Evolutionary conservation across 2,113 vertebrate genomes (phyloP).

Genomic region (Panurus biarmicus): DNA sequence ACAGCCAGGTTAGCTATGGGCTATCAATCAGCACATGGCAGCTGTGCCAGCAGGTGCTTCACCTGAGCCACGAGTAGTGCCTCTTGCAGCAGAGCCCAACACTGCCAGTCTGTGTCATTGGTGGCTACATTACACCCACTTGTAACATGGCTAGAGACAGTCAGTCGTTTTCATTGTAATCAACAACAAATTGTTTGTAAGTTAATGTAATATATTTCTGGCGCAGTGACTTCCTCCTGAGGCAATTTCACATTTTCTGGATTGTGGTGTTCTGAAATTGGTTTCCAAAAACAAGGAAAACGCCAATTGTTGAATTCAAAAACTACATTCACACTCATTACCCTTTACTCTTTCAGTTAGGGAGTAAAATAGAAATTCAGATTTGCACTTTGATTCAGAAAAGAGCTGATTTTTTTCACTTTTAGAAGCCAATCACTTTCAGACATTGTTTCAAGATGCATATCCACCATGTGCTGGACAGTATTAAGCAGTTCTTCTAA

Average conservation of each 20-base stretch:
- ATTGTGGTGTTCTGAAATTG: background rate
- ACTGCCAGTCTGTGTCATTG: background rate
- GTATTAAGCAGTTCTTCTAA: background rate
- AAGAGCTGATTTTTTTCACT: background rate
- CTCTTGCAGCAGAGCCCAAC: fast-evolving
- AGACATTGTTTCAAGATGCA: background rate
- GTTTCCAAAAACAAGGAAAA: background rate
- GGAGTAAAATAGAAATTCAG: background rate
- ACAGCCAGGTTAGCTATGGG: background rate
- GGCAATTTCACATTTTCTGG: background rate
- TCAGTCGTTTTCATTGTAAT: background rate
- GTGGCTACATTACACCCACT: background rate
- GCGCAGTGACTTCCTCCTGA: background rate
- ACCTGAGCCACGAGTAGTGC: background rate
- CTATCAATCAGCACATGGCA: background rate
- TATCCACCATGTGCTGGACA: background rate
- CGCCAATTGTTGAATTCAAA: background rate
- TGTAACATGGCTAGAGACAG: background rate
- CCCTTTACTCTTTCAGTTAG: background rate
- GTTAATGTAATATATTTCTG: background rate
- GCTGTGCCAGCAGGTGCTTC: background rate
- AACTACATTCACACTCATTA: background rate
- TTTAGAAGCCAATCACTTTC: background rate
- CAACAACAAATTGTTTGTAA: background rate
- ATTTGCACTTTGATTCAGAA: background rate